These are phyloP conservation scores for Catharus fuscescens DNA, from an alignment of 2,113 vertebrate genomes.

Conservation along the genomic window DNA sequence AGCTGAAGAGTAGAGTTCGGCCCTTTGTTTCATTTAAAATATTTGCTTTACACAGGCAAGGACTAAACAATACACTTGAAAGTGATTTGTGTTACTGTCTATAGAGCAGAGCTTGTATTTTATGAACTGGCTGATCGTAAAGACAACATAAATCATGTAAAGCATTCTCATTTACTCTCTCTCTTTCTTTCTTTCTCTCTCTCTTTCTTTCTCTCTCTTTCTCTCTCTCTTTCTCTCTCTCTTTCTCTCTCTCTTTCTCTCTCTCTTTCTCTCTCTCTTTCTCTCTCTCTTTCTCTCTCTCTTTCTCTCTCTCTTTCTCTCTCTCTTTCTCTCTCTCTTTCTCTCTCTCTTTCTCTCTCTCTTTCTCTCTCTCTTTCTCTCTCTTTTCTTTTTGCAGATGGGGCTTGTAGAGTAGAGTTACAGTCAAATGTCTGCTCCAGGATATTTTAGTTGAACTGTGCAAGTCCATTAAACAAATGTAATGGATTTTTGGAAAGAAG, in stretches of 20 bases:
- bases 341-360: constrained; percentile 1
- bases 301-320: constrained; percentile 23
- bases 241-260: constrained; percentile 16
- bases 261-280: constrained; percentile 34
- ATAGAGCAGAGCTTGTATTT: constrained; percentile 71
- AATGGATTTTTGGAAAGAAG: constrained; percentile 77
- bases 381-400: constrained; percentile 70
- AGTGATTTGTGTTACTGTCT: constrained; percentile 68
- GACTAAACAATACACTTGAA: constrained; percentile 74
- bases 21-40: constrained; percentile 48
- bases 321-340: constrained; percentile 16
- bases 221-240: constrained; percentile 30
- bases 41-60: constrained; percentile 59
- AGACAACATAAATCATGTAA: constrained; percentile 71
- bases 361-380: background rate
- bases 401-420: constrained; percentile 67
- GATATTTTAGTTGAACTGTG: constrained; percentile 79
- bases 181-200: constrained; percentile 1
- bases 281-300: constrained; percentile 21
- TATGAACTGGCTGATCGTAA: constrained; percentile 76
- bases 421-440: constrained; percentile 78
- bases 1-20: background rate
- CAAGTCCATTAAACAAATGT: constrained; percentile 79
- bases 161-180: constrained; percentile 71
- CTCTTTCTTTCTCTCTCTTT: constrained; percentile 9